Base-by-base conservation (phyloP, 1,140 invertebrate genomes). In the Lasioglossum baleicum region DNA sequence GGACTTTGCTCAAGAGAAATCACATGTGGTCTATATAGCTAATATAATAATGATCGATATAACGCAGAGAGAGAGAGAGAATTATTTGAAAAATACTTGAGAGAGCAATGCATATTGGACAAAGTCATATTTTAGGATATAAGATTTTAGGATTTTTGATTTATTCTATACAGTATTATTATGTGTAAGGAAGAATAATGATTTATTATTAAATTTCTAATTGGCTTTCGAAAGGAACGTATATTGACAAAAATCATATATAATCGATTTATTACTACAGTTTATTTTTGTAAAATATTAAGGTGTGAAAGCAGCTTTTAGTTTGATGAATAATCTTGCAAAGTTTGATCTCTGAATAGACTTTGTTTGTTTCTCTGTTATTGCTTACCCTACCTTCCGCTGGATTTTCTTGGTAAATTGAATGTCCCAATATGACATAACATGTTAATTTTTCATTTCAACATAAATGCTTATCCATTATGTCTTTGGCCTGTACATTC, bases 371-470 rank as follows among this genome's bases (percentile, higher is more conserved):
- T 92, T 92, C 87, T 92, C 92, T 93, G 92, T 92, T 92, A 89
- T 93, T 92, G 92, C 92, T 92, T 93, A 90, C 90, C 92, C 90
- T 90, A 90, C 88, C 88, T 93, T 90, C 90, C 89, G 89, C 89
- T 93, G 92, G 92, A 93, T 92, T 92, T 92, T 93, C 89, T 93
- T 92, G 92, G 92, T 93, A 93, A 93, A 93, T 93, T 92, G 87
- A 92, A 91, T 90, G 88, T 92, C 90, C 92, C 90, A 91, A 92
- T 93, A 90, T 87, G 84, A 88, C 85, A 86, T 87, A 85, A 84
- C 83, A 83, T 87, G 77, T 86, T 74, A 44, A 83, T 84, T 87
- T 86, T 84, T 58, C 77, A 85, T 83, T 86, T 83, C 70, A 58
- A 86, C 84, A 84, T 77, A 73, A 84, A 86, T 82, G 88, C 88